A percentile compares a stretch with the other conserved stretches of the same genome.
Conservation (phyloP, 2,888 invertebrate species). For the Andrena bicolor region DNA sequence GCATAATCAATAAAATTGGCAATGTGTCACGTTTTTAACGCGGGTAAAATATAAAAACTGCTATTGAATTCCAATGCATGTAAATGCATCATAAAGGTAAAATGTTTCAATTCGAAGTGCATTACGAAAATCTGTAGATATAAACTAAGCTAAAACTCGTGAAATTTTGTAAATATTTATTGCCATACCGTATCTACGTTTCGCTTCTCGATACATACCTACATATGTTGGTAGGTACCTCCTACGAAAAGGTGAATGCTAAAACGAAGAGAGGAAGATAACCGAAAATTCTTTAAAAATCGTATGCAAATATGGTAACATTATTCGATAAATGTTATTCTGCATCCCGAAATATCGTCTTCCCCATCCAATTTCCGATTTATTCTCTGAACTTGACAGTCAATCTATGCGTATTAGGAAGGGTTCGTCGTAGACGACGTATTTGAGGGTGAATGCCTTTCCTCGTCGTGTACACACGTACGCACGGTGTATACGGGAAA, state of each 20-base stretch:
- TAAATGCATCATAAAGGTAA: too few relatives aligned
- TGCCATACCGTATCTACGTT: too few relatives aligned
- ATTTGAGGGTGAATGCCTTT: constrained; percentile 69
- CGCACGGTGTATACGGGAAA: not conserved
- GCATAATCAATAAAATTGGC: too few relatives aligned
- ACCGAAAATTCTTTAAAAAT: not conserved
- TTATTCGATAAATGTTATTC: constrained; percentile 61
- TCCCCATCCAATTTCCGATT: constrained; percentile 71
- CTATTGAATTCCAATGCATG: not conserved
- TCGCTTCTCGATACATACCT: too few relatives aligned
- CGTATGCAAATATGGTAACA: constrained; percentile 40
- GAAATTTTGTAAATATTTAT: too few relatives aligned
- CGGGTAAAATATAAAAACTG: not conserved
- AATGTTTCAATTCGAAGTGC: too few relatives aligned
- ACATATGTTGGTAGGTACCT: not conserved
- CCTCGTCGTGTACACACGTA: constrained; percentile 23
- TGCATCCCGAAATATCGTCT: constrained; percentile 47
- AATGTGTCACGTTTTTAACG: too few relatives aligned
- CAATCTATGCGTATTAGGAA: constrained; percentile 71
- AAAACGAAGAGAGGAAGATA: not conserved
- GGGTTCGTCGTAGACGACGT: constrained; percentile 65
- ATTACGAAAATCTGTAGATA: too few relatives aligned
- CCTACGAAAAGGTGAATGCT: too few relatives aligned
- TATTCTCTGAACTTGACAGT: constrained; percentile 73
- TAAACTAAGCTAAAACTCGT: too few relatives aligned